phyloP scores from a whole-genome alignment of 64 coral and sea anemone species.

The Catalaphyllia jardinei region DNA sequence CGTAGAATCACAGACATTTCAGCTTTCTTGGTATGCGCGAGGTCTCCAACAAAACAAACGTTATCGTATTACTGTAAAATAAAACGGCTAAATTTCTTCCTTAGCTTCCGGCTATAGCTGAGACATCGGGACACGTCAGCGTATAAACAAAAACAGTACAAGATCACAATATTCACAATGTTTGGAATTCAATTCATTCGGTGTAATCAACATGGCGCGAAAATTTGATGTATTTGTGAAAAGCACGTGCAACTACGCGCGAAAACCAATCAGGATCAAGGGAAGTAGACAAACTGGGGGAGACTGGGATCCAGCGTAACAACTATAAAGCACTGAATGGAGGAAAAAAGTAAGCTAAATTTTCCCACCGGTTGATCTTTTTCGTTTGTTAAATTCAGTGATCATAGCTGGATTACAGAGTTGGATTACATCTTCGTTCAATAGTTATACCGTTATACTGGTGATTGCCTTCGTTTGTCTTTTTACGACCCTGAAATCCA shows the following conservation, averaged over 20 bases:
- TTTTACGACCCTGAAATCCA: not conserved
- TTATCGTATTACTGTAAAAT: not conserved
- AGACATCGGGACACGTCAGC: not conserved
- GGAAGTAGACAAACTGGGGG: not conserved
- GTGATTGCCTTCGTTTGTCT: not conserved
- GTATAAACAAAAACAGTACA: not conserved
- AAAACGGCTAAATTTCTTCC: not conserved
- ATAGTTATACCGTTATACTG: not conserved
- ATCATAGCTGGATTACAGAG: not conserved
- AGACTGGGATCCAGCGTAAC: no score
- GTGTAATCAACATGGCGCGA: slow-evolving; percentile 1
- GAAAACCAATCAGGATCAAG: slow-evolving; percentile 30
- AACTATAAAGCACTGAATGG: no score
- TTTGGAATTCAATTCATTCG: not conserved
- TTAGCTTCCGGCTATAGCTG: not conserved
- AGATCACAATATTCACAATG: not conserved
- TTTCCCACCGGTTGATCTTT: not conserved
- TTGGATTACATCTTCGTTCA: not conserved
- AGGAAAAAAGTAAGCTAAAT: no score
- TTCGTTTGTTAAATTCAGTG: not conserved
- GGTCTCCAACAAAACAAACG: not conserved
- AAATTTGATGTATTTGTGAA: not conserved
- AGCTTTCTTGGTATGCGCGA: not conserved
- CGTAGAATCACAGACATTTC: slow-evolving; percentile 31
- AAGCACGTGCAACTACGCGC: not conserved